Evolutionary conservation across 2,797 vertebrate genomes (phyloP).

Genomic region (Rhincodon typus): DNA sequence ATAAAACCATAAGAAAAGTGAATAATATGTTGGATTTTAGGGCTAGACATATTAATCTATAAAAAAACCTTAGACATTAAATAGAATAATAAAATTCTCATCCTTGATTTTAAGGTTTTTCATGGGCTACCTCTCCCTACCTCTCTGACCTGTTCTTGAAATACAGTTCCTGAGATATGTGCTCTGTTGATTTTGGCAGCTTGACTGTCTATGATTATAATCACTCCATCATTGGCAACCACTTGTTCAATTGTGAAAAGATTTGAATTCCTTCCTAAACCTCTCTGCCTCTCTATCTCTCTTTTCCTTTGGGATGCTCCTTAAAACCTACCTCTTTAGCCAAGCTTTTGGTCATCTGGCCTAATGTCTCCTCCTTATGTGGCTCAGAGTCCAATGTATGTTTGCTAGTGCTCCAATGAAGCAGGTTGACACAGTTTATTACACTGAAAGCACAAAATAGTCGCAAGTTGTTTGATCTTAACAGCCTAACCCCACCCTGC

Average conservation of each 20-base stretch:
- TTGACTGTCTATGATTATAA: neutral
- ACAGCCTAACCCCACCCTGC: neutral
- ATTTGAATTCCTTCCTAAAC: neutral
- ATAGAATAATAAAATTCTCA: neutral
- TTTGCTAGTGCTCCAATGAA: neutral
- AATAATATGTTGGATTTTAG: neutral
- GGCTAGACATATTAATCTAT: neutral
- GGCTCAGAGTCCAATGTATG: neutral
- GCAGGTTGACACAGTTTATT: neutral
- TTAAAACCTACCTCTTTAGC: neutral
- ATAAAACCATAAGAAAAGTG: neutral
- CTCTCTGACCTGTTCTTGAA: neutral
- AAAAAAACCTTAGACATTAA: neutral
- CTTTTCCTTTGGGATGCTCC: neutral
- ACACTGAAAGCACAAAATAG: neutral
- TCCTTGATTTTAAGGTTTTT: neutral
- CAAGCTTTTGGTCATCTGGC: neutral
- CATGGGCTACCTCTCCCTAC: neutral
- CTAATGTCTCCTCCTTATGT: neutral
- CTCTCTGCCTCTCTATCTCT: neutral
- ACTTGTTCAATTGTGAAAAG: too few species aligned
- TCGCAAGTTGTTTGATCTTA: neutral
- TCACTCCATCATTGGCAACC: neutral
- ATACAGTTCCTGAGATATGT: neutral
- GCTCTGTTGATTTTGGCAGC: neutral